Base-by-base conservation (phyloP, 2,113 vertebrate species). In the Coptodon bakossiorum region DNA sequence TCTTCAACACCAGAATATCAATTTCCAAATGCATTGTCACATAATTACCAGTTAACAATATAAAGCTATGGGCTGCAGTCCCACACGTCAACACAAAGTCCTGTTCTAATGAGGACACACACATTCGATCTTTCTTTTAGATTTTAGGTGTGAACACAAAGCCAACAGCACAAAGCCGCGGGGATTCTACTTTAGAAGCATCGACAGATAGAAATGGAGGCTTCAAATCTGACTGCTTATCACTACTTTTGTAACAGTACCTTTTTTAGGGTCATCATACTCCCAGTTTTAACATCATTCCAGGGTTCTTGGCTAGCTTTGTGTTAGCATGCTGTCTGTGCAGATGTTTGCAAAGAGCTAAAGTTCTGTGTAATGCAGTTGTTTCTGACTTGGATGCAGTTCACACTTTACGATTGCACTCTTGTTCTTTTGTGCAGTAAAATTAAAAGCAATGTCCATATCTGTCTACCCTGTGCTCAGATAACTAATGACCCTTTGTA, bases 401-500 rank as follows among this genome's bases (percentile, higher is more conserved):
- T 16, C 2, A 3, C 16, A 11, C 2, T 63, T 19, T 63, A 63
- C 9, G 9, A 36, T 36, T 66, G 17, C 31, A 1, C 31, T 36
- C 61, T 66, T 7, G 61, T 66, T 36, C 31, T 66, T 66, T 66
- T 66, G 61, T 66, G 31, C 61, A 38, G 7, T 38, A n/a, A 38
- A 66, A n/a, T 38, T 0, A 36, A 66, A 66, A 36, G 31, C 31
- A 36, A 1, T 0, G 4, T 66, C 61, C 61, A 66, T n/a, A 2
- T 66, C 17, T 36, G 17, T 66, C 31, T 66, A n/a, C 61, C 10
- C 10, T 0, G 61, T 36, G 31, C 61, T 38, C 61, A n/a, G 17
- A 66, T 1, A 3, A 19, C 3, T 2, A 17, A n/a, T 38, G 31
- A n/a, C 1, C 31, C 10, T 66, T 38, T 66, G 61, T 66, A n/a